Base-by-base conservation (phyloP, 2,888 invertebrate genomes). In the Abrostola triplasia region DNA sequence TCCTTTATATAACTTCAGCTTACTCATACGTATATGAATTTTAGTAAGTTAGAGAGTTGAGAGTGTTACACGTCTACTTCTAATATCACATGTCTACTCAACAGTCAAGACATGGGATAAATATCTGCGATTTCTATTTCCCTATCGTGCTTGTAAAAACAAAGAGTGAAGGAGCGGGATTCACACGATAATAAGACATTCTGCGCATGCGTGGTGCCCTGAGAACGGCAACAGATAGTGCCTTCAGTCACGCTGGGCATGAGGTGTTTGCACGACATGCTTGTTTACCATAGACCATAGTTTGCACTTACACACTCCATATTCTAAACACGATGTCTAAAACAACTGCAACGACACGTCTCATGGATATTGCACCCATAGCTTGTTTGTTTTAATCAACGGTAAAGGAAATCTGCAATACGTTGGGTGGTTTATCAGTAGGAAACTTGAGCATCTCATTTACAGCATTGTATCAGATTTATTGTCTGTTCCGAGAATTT, bases 321-420 rank as follows among this genome's bases (percentile, higher is more conserved):
- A 75, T 72, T 72, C 75, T 60, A 36, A 70, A 56, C 76, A 75
- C 60, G 76, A 65, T 64, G 6, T 8, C 36, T 44, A 37, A 36
- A 42, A 36, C 5, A 10, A 24, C 44, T 9, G 44, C 44, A 13
- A 13, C 24, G 13, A 44, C 7, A 44, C 7, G 5, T 5, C 0
- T 8, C 12, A 44, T 13, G 12, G 44, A 44, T 13, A 13, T 7
- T 8, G 13, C 7, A 12, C 12, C 12, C n/a, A 10, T n/a, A 12
- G 42, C 12, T 12, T 12, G 11, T 42, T 42, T 12, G 42, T 42
- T 24, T 24, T 24, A 24, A 24, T 24, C 24, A 24, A 24, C 24
- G 24, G 4, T 24, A 24, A 24, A 24, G 24, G 24, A 24, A 24
- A 24, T 24, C 1, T 24, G 4, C 24, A 24, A 24, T 24, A 4